Conservation (phyloP, 2,888 invertebrate species). For the Phaedon cochleariae region DNA sequence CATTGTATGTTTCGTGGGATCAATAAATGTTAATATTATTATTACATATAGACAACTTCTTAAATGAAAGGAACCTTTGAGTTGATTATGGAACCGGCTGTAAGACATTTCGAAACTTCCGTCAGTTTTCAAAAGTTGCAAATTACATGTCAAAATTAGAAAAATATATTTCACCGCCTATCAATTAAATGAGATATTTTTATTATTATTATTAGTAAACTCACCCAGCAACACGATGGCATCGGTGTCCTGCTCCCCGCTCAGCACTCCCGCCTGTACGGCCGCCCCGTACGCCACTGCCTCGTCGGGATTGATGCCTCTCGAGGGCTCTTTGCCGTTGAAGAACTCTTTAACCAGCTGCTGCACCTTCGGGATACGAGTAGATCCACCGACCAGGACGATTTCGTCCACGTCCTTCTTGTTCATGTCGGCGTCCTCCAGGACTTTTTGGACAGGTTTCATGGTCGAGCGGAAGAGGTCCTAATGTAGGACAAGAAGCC, state of each 20-base stretch:
- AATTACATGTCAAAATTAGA: too few species aligned
- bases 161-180: too few species aligned
- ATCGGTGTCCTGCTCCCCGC: conserved; percentile 96
- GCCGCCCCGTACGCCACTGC: conserved; percentile 99
- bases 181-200: too few species aligned
- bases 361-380: conserved; percentile 98
- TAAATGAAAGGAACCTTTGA: too few species aligned
- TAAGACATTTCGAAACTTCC: too few species aligned
- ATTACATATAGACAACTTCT: too few species aligned
- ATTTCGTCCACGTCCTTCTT: conserved; percentile 99
- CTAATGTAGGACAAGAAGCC: conserved; percentile 42
- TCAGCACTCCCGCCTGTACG: conserved; percentile 97
- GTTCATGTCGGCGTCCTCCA: conserved; percentile 99
- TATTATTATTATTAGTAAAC: too few species aligned
- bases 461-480: conserved; percentile 89
- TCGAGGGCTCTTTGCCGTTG: conserved; percentile 96
- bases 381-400: conserved; percentile 98
- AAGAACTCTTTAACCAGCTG: conserved; percentile 94
- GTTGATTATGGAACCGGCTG: too few species aligned
- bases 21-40: too few species aligned
- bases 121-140: too few species aligned
- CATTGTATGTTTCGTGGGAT: too few species aligned
- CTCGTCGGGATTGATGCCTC: conserved; percentile 99
- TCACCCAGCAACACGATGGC: conserved; percentile 85
- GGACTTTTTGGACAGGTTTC: conserved; percentile 93